These are phyloP conservation scores for Varanus salvator DNA, from an alignment of 2,113 vertebrate species.

Conservation along the genomic window DNA sequence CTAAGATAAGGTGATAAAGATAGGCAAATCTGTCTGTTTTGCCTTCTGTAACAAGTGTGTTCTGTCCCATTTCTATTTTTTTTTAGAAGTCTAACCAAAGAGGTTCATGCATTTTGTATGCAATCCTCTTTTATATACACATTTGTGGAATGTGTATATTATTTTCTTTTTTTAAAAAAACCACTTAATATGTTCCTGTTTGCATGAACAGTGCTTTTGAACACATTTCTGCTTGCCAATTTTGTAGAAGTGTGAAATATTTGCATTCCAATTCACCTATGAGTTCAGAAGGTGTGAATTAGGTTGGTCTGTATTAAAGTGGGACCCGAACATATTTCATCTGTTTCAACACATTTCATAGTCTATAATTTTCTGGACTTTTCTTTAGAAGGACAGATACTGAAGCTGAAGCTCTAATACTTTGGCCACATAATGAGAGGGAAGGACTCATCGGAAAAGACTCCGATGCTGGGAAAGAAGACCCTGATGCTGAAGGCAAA, in stretches of 20 bases:
- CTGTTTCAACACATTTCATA: neutral
- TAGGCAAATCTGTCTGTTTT: neutral
- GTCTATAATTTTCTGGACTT: neutral
- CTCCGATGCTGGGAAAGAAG: too few species aligned
- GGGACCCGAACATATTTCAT: neutral
- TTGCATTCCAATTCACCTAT: neutral
- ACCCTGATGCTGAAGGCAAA: too few species aligned
- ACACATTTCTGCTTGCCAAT: too few species aligned
- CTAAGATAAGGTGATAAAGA: neutral
- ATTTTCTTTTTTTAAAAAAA: neutral
- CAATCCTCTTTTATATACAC: too few species aligned
- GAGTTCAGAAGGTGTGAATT: neutral
- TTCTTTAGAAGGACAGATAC: too few species aligned
- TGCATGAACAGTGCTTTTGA: neutral
- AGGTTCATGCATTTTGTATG: neutral
- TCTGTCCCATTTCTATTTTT: neutral
- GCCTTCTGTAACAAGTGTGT: neutral
- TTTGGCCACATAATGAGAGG: too few species aligned
- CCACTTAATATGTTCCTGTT: neutral
- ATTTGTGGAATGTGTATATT: too few species aligned
- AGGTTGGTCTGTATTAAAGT: neutral
- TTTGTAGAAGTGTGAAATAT: too few species aligned
- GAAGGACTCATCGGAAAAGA: too few species aligned
- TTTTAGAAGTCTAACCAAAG: neutral
- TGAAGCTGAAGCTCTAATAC: too few species aligned